Evolutionary conservation across 2,797 vertebrate species (phyloP), one percentile per base, ranked within the genome.

Genomic region (Semotilus atromaculatus): DNA sequence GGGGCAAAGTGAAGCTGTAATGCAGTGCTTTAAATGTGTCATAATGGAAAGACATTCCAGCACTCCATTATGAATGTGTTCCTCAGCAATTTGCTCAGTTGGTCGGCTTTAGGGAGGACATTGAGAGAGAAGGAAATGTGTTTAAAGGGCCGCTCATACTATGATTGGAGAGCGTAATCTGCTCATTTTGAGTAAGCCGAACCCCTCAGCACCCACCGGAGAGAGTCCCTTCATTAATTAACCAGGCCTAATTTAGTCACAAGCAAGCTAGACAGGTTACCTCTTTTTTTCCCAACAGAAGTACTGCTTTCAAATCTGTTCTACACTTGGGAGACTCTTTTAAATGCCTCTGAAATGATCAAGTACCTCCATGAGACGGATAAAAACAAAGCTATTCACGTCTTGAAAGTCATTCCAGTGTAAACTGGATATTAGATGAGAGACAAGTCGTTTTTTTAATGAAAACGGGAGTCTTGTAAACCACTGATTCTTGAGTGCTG

Each of bases 61-160:
- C 79, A 48, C 84, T 90, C 68, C 87, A 89, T 90, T 89, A 91
- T 90, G 74, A 74, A 91, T 87, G 88, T 80, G 75, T 81, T 90
- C 85, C 80, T 87, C 66, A 64, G 68, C 88, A 87, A 83, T 90
- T 88, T 89, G 88, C 83, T 90, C 88, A 89, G 77, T 91, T 85
- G 88, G 83, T 88, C 86, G 86, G 80, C 71, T 77, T 76, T 85
- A 81, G 85, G 85, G 51, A 75, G 81, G 82, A 83, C 86, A 81
- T 68, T 2, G 73, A 78, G 80, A 80, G 83, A 75, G 81, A 26
- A 80, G 45, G 80, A 74, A 62, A 45, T 55, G 58, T 68, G 83
- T 86, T 86, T 86, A 86, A 88, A 86, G 45, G 48, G 76, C 53
- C 9, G 70, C 73, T 88, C 84, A 81, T 86, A 80, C 48, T 76